phyloP scores from a whole-genome alignment of 2,888 invertebrate species.

The Rhogogaster chlorosoma region DNA sequence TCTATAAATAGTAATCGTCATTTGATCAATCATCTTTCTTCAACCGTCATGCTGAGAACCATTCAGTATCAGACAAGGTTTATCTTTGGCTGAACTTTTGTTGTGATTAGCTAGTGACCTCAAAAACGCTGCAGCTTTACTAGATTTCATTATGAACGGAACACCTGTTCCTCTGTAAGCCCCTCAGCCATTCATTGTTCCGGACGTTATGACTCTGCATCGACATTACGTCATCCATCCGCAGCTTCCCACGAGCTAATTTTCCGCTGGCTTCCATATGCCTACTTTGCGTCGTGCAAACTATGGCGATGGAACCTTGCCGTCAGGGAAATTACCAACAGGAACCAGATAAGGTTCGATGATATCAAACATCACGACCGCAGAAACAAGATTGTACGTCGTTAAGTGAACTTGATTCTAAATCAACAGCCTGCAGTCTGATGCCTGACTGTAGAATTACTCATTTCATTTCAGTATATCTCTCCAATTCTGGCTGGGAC shows the following conservation, averaged over 20 bases:
- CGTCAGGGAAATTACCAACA: conserved; percentile 13
- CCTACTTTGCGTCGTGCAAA: neutral
- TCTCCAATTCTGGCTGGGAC: neutral
- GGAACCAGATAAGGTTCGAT: conserved; percentile 34
- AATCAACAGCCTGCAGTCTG: neutral
- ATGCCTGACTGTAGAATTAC: neutral
- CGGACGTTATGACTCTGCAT: conserved; percentile 24
- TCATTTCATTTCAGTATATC: neutral
- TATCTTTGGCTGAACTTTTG: neutral
- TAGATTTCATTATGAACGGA: conserved; percentile 24
- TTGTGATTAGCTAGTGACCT: conserved; percentile 16
- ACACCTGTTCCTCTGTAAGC: conserved; percentile 24
- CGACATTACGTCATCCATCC: conserved; percentile 44
- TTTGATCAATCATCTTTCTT: neutral
- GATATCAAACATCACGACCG: conserved; percentile 16
- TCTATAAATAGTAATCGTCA: neutral
- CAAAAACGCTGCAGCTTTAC: neutral
- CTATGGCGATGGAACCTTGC: conserved; percentile 22
- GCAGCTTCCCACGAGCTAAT: conserved; percentile 49
- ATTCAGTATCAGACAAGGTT: neutral
- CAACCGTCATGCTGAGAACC: neutral
- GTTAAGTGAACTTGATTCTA: conserved; percentile 1
- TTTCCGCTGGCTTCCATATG: conserved; percentile 4
- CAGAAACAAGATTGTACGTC: conserved; percentile 4
- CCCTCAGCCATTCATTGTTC: conserved; percentile 44